Evolutionary conservation across 2,888 invertebrate species (phyloP).

Genomic region (Pollenia amentaria): DNA sequence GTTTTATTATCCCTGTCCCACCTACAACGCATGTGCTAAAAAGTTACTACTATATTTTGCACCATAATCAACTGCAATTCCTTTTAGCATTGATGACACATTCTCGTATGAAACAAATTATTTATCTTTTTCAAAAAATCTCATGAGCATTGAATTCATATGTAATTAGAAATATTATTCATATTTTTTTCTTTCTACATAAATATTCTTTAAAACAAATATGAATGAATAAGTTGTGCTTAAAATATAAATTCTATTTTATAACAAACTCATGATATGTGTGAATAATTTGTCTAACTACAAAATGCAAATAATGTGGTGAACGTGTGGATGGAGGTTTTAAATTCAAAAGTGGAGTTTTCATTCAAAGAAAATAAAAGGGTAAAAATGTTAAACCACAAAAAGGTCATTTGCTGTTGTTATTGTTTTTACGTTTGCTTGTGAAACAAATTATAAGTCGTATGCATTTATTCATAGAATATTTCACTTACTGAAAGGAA

Average conservation of each 20-base stretch:
- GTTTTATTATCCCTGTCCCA: constrained; percentile 13
- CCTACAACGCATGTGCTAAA: constrained; percentile 30
- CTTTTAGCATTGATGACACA: constrained; percentile 57
- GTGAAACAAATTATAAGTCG: constrained; percentile 25
- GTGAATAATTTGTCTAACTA: constrained; percentile 41
- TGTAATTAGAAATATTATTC: constrained; percentile 64
- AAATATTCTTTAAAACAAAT: constrained; percentile 48
- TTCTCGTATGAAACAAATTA: constrained; percentile 64
- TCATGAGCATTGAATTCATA: constrained; percentile 65
- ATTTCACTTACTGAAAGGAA: constrained; percentile 1
- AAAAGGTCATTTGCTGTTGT: constrained; percentile 15
- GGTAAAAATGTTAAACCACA: constrained; percentile 30
- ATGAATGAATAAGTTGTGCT: constrained; percentile 59
- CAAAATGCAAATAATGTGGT: constrained; percentile 54
- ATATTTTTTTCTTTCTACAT: constrained; percentile 11
- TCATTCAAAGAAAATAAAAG: background rate
- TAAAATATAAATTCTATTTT: constrained; percentile 44
- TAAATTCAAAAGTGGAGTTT: background rate
- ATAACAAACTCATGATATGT: constrained; percentile 36
- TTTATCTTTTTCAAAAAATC: constrained; percentile 57
- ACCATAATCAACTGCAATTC: constrained; percentile 29
- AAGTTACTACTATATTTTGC: constrained; percentile 7
- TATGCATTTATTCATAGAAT: constrained; percentile 34
- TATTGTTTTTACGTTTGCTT: background rate
- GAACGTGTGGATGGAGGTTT: background rate